Base-by-base conservation (phyloP, 2,888 invertebrate genomes). In the Epinotia nisella region DNA sequence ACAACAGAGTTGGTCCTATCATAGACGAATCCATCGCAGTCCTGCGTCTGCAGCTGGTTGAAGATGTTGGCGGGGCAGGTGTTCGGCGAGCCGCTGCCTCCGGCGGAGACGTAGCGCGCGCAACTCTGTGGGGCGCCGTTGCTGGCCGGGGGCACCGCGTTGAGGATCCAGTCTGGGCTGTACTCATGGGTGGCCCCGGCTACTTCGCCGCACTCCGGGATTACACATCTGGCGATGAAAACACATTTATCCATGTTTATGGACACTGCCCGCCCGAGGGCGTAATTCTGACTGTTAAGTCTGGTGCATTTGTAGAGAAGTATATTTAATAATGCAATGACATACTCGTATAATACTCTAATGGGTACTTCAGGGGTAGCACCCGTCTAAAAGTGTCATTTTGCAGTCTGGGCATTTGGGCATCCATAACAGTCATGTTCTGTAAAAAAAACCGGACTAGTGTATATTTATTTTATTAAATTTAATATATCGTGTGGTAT, bases 191-290 rank as follows among this genome's bases (percentile, higher is more conserved):
- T 79, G 51, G 87, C 85, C 15, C 78, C 79, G 13, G 82, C 77
- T 19, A 89, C 78, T 73, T 90, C 90, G 0, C 87, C 94, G 77
- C 95, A 95, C 81, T 94, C 94, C 1, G 91, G 89, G 53, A 95
- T 87, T 49, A 83, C 85, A 78, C 95, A 95, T 79, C 95, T 94
- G 75, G 3, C 21, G n/a, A 21, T 2, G 21, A 13, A 55, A 53
- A 19, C 45, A 53, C 5, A n/a, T 39, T 29, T 74, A 51, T 56
- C 17, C 76, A n/a, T 49, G 1, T n/a, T 49, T n/a, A 45, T 45
- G 15, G 13, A 11, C 11, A 10, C 15, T 15, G 15, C 13, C 45
- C 45, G 3, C 15, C 5, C n/a, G 7, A 15, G 3, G 1, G 15
- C 45, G 45, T 45, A 13, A 13, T 45, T 45, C 15, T 45, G 13